Conservation (phyloP, 2,113 vertebrate genomes). For the Cariama cristata region DNA sequence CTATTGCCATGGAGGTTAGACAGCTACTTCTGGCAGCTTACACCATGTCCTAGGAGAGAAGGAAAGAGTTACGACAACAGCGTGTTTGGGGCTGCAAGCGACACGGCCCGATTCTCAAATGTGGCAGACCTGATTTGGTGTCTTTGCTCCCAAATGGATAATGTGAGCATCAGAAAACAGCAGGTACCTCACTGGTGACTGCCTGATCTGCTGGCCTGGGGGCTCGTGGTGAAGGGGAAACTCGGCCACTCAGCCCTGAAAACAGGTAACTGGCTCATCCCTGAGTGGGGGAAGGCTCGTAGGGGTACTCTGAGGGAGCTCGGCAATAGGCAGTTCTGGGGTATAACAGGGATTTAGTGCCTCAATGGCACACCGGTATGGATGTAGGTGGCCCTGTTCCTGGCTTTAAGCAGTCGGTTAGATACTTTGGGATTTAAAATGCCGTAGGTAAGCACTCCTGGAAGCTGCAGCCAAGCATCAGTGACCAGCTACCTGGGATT, state of each 20-base stretch:
- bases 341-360: background rate
- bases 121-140: background rate
- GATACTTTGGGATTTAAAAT: background rate
- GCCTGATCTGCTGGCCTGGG: background rate
- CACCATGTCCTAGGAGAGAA: background rate
- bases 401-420: background rate
- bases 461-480: background rate
- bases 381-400: background rate
- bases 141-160: background rate
- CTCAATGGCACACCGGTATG: background rate
- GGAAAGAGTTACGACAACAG: background rate
- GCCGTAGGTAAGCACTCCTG: background rate
- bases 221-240: background rate
- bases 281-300: background rate
- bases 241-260: rapidly evolving
- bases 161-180: background rate
- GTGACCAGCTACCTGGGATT: background rate
- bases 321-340: background rate
- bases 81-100: rapidly evolving
- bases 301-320: background rate
- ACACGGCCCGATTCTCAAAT: rapidly evolving
- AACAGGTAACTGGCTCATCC: background rate
- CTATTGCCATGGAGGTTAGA: background rate
- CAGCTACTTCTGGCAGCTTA: background rate
- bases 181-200: rapidly evolving